Percentiles rank a stretch among this genome's conserved stretches.
These are phyloP conservation scores for Nomada goodeniana DNA, from an alignment of 2,888 invertebrate genomes.

Conservation along the genomic window DNA sequence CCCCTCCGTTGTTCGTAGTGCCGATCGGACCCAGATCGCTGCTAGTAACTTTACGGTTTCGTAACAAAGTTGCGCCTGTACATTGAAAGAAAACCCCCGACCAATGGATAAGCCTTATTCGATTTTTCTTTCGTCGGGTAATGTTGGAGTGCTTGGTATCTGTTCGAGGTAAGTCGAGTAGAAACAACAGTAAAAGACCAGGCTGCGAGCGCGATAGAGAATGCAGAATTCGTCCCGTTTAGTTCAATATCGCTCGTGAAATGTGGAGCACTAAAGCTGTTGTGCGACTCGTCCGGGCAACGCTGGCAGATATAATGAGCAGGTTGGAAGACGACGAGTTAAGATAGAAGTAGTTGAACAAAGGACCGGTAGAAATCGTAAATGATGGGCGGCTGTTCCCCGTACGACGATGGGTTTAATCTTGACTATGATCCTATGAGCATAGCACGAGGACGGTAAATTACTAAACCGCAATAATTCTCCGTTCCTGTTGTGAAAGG, in stretches of 20 bases:
- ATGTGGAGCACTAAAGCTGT: background rate
- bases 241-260: background rate
- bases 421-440: background rate
- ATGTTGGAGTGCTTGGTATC: no score
- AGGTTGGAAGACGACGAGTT: constrained; percentile 4
- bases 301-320: background rate
- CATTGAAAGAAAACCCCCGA: background rate
- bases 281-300: background rate
- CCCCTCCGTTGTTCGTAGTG: constrained; percentile 18
- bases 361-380: constrained; percentile 28
- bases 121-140: background rate
- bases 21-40: background rate
- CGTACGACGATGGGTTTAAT: constrained; percentile 36
- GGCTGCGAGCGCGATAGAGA: background rate
- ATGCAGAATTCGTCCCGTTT: background rate
- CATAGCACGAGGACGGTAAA: constrained; percentile 11
- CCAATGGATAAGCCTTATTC: background rate
- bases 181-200: background rate
- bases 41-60: constrained; percentile 9
- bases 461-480: constrained; percentile 54
- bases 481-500: constrained; percentile 25
- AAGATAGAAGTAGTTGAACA: constrained; percentile 16
- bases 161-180: no score
- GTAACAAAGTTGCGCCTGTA: background rate
- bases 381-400: constrained; percentile 6